A percentile compares a stretch with the other conserved stretches of the same genome.
These are phyloP conservation scores for Rhinogobius similis DNA, from an alignment of 2,113 vertebrate genomes.

Conservation along the genomic window DNA sequence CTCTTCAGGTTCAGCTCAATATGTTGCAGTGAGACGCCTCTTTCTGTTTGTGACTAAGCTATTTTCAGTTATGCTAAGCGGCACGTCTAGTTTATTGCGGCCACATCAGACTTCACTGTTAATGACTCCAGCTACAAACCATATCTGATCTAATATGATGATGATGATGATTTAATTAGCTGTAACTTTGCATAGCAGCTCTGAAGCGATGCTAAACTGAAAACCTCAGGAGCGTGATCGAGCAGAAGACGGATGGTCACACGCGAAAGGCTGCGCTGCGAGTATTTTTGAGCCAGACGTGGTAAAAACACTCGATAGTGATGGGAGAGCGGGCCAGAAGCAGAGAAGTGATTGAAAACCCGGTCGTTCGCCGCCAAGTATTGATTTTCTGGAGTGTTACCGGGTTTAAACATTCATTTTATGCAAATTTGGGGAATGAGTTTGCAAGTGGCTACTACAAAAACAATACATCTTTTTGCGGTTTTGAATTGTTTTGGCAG, in stretches of 20 bases:
- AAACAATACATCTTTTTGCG: background rate
- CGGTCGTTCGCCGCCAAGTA: background rate
- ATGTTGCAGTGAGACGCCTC: background rate
- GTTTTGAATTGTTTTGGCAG: background rate
- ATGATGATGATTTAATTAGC: background rate
- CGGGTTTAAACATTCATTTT: background rate
- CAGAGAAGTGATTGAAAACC: conserved; percentile 4
- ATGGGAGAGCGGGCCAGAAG: background rate
- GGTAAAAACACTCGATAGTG: conserved; percentile 3
- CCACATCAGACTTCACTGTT: background rate
- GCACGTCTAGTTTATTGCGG: background rate
- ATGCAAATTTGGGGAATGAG: background rate
- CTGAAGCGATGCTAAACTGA: background rate
- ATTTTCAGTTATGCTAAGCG: background rate
- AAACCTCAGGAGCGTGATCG: background rate
- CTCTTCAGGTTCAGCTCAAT: background rate
- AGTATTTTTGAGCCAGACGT: conserved; percentile 1
- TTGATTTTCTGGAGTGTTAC: conserved; percentile 1
- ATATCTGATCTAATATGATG: background rate
- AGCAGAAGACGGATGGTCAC: background rate
- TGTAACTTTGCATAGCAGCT: background rate
- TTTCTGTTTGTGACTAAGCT: background rate
- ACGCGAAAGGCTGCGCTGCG: background rate
- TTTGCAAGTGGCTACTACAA: background rate
- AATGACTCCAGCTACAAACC: background rate